These are phyloP conservation scores for Plutomurus gul DNA, from an alignment of 1,140 invertebrate species.

Conservation along the genomic window DNA sequence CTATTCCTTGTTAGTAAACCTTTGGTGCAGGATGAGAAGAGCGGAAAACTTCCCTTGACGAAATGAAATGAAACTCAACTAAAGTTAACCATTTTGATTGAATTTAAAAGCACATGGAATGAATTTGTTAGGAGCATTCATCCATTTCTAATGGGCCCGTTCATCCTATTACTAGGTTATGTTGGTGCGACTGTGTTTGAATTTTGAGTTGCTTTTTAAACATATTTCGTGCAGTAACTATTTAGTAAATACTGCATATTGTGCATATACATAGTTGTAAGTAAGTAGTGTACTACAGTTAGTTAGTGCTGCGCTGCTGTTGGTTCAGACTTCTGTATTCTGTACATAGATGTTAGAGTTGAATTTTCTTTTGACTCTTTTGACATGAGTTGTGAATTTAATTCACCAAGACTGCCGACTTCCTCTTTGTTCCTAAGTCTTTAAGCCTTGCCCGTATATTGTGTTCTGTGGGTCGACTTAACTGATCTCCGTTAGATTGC, in stretches of 20 bases:
- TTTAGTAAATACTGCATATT: too few species aligned
- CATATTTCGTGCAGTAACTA: too few species aligned
- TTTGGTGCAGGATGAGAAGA: not conserved
- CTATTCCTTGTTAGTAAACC: not conserved
- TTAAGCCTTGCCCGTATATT: not conserved
- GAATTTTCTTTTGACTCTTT: not conserved
- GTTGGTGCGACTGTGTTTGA: not conserved
- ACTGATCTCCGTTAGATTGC: constrained; percentile 24
- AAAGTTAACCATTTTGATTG: constrained; percentile 43
- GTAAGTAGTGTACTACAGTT: too few species aligned
- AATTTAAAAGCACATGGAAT: constrained; percentile 44
- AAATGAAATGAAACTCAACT: constrained; percentile 22
- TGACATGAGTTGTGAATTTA: constrained; percentile 25
- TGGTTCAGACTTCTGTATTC: too few species aligned
- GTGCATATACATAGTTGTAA: too few species aligned
- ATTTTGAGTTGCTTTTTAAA: not conserved
- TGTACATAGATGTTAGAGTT: too few species aligned
- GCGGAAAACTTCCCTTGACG: not conserved
- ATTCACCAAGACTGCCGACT: constrained; percentile 23
- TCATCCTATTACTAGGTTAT: constrained; percentile 6
- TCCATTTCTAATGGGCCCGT: constrained; percentile 42
- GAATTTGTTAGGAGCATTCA: constrained; percentile 42
- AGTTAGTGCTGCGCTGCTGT: too few species aligned
- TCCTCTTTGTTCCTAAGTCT: not conserved
- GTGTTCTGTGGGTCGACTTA: not conserved